A percentile compares a stretch with the other conserved stretches of the same genome.
Conservation (phyloP, 2,797 vertebrate species). For the Nothura maculosa region DNA sequence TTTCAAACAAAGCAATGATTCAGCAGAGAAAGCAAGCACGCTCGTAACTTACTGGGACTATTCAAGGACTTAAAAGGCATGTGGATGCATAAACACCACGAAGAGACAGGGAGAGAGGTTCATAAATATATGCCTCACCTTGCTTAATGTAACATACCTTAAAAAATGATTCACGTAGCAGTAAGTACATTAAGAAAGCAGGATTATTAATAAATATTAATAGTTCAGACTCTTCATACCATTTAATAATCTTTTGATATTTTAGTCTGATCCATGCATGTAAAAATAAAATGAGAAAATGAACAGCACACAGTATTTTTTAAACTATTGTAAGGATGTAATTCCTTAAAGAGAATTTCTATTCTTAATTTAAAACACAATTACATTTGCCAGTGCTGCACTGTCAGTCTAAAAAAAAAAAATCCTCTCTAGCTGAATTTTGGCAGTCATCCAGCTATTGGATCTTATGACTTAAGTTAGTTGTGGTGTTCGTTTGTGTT, state of each 20-base stretch:
- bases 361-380: slow-evolving; percentile 20
- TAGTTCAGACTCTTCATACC: background rate
- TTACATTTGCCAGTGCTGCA: background rate
- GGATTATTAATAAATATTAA: background rate
- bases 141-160: background rate
- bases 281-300: background rate
- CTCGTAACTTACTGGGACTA: background rate
- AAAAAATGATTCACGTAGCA: background rate
- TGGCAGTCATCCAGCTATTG: background rate
- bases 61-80: background rate
- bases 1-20: slow-evolving; percentile 50
- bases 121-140: background rate
- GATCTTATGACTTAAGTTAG: slow-evolving; percentile 8
- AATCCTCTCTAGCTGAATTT: background rate
- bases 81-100: accelerated
- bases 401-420: background rate
- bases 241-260: background rate
- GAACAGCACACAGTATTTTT: background rate
- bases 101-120: background rate
- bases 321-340: background rate
- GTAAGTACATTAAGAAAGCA: slow-evolving; percentile 5
- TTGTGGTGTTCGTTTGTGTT: background rate
- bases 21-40: slow-evolving; percentile 47
- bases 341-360: background rate
- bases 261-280: background rate